Conservation (phyloP, 2,113 vertebrate genomes). For the Hydropotes inermis region DNA sequence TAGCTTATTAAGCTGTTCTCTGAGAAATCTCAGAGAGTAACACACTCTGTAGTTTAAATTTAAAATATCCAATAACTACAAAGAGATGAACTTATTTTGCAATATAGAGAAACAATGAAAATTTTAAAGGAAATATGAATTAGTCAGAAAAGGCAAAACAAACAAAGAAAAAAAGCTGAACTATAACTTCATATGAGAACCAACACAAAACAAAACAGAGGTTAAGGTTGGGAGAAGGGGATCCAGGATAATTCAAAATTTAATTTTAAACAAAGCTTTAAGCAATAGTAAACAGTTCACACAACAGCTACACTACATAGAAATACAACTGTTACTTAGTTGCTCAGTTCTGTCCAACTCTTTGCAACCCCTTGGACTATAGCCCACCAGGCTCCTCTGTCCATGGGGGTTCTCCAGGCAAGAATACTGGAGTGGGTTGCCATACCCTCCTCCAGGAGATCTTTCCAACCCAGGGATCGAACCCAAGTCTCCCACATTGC, state of each 20-base stretch:
- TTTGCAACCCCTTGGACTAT: background rate
- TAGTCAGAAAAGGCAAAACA: background rate
- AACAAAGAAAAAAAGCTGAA: conserved; percentile 11
- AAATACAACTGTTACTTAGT: background rate
- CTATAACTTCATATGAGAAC: background rate
- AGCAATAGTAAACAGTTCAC: background rate
- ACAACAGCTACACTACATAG: background rate
- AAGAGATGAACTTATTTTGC: background rate
- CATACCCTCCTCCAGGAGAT: background rate
- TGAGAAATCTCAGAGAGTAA: background rate
- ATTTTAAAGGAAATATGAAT: background rate
- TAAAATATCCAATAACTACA: conserved; percentile 36
- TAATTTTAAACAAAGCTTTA: conserved; percentile 26
- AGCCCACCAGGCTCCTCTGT: background rate
- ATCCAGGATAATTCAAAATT: conserved; percentile 5
- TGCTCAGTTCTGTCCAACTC: background rate
- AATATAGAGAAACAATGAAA: conserved; percentile 31
- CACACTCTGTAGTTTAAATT: conserved; percentile 10
- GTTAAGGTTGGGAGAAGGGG: background rate
- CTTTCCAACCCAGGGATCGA: background rate
- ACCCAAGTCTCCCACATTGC: background rate
- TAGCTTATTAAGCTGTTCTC: background rate
- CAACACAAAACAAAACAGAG: conserved; percentile 9
- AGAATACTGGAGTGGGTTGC: background rate
- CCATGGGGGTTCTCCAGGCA: background rate